Evolutionary conservation across 1,140 invertebrate species (phyloP).

Genomic region (Anastatus disparis): DNA sequence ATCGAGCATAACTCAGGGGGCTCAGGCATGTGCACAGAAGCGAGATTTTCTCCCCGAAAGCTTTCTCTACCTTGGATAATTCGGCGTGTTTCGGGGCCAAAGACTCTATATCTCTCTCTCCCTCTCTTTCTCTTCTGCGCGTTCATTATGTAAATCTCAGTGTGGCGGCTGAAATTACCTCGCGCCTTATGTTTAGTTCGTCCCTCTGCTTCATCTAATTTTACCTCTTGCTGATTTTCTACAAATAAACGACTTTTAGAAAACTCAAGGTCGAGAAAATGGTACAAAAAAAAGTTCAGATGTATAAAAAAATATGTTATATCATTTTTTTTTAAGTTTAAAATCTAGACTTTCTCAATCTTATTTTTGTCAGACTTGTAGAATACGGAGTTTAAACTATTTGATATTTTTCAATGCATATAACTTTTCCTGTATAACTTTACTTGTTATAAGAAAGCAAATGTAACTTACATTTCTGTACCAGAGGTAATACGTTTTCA

Average conservation of each 20-base stretch:
- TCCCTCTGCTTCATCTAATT: constrained; percentile 13
- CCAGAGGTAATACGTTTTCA: too few relatives aligned
- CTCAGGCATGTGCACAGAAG: background rate
- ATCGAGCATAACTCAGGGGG: constrained; percentile 26
- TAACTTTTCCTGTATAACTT: too few relatives aligned
- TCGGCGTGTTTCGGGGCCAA: constrained; percentile 25
- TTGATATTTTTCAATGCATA: too few relatives aligned
- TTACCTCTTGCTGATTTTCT: constrained; percentile 10
- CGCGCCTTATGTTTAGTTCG: background rate
- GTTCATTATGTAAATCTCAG: constrained; percentile 28
- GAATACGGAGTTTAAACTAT: background rate
- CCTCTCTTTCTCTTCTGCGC: background rate
- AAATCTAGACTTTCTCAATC: too few relatives aligned
- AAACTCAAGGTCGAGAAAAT: background rate
- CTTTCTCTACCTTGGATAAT: constrained; percentile 20
- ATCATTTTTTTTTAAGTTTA: too few relatives aligned
- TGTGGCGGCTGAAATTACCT: constrained; percentile 22
- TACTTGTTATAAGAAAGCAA: too few relatives aligned
- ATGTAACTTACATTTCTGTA: too few relatives aligned
- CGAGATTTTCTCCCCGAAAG: background rate
- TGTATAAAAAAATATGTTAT: too few relatives aligned
- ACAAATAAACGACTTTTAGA: constrained; percentile 21
- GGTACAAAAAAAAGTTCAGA: too few relatives aligned
- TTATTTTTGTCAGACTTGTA: background rate
- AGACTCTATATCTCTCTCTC: background rate